Percentiles rank a stretch among this genome's conserved stretches.
Evolutionary conservation across 2,888 invertebrate genomes (phyloP).

Genomic region (Sceliomorpha sp.): DNA sequence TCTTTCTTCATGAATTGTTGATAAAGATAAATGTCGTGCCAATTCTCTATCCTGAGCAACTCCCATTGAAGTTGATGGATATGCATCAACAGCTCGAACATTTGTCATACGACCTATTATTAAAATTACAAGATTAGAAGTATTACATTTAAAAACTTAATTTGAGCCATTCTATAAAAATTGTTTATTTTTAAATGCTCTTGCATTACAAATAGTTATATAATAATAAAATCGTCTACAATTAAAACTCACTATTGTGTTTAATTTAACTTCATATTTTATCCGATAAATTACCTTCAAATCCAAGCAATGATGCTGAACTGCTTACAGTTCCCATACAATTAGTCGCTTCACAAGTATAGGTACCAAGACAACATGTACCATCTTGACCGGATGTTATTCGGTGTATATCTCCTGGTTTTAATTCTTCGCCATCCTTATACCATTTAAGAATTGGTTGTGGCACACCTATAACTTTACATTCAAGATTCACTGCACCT

Average conservation of each 20-base stretch:
- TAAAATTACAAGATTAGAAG: no score
- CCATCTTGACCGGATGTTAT: slow-evolving; percentile 95
- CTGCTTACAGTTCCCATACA: slow-evolving; percentile 95
- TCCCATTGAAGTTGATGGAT: slow-evolving; percentile 38
- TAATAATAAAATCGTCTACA: no score
- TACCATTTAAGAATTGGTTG: slow-evolving; percentile 95
- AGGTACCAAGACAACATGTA: slow-evolving; percentile 93
- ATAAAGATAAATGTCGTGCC: slow-evolving; percentile 90
- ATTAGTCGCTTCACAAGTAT: slow-evolving; percentile 94
- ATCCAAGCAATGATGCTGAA: slow-evolving; percentile 92
- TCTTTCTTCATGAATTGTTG: slow-evolving; percentile 94
- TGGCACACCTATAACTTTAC: slow-evolving; percentile 95
- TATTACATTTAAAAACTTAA: no score
- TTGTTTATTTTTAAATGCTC: no score
- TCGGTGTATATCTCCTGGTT: slow-evolving; percentile 94
- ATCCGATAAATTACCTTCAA: slow-evolving; percentile 85
- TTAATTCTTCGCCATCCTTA: slow-evolving; percentile 93
- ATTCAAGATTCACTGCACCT: slow-evolving; percentile 94
- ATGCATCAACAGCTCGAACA: slow-evolving; percentile 16
- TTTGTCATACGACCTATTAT: slow-evolving; percentile 35
- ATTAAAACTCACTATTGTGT: neutral
- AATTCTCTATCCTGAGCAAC: slow-evolving; percentile 81
- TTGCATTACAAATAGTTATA: no score
- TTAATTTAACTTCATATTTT: slow-evolving; percentile 66
- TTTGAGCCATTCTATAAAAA: no score